Evolutionary conservation across 2,797 vertebrate genomes (phyloP), one percentile per base, ranked within the genome.

Genomic region (Sitta carolinensis): DNA sequence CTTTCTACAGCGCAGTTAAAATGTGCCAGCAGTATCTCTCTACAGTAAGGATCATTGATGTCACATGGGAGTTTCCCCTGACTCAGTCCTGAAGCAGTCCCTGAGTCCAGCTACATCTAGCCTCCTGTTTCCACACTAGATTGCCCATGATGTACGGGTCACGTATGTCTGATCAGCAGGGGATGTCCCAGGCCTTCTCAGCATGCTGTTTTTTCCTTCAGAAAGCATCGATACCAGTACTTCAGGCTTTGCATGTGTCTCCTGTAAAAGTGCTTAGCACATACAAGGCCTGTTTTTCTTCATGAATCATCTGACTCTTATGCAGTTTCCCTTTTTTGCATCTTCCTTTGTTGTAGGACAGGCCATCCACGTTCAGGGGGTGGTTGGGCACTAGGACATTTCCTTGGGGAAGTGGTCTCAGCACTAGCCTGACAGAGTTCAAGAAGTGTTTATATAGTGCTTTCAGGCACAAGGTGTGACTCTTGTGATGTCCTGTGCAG

Each of bases 341-440:
- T 25, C n/a, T 58, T 25, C n/a, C 48, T 66, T 81, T 86, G 30
- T 27, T 55, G 40, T 66, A 51, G 34, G 42, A n/a, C 5, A 48
- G 27, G 45, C 11, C 15, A 16, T n/a, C 23, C 36, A 10, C 9
- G n/a, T 5, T 6, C 5, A 7, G 34, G 3, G 10, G 10, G 3
- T 21, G 23, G 3, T 0, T 14, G 63, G 34, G 9, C 29, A 14
- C 23, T 0, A 1, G 29, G 29, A 29, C 13, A 54, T 4, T 25
- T 68, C 23, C 16, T 11, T n/a, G 40, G 40, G 16, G 9, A 2
- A 30, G 9, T 10, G 9, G n/a, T 29, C 47, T 45, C 54, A 61
- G 47, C 17, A 61, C 26, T 36, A 42, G 52, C 22, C 18, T 52
- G n/a, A 23, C 15, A 21, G 34, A 43, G 32, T 2, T 67, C 45